Percentiles rank a stretch among this genome's conserved stretches.
These are phyloP conservation scores for Aplochiton taeniatus DNA, from an alignment of 2,797 vertebrate species.

Conservation along the genomic window DNA sequence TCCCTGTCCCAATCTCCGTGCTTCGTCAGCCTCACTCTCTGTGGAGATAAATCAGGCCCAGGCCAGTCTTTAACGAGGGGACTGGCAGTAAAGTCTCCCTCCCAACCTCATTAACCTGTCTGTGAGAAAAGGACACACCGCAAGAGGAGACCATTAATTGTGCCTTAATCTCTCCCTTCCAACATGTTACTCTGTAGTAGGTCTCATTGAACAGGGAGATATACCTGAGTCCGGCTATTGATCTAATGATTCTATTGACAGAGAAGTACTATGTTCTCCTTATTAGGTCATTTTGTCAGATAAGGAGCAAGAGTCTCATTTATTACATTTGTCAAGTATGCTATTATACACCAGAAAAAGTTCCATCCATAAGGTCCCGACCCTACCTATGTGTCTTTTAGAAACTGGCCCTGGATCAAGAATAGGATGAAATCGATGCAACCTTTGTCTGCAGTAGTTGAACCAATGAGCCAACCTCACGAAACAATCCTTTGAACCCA, in stretches of 20 bases:
- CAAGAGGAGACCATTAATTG: constrained; percentile 57
- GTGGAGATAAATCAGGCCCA: constrained; percentile 62
- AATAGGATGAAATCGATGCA: too few relatives aligned
- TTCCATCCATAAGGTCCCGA: too few relatives aligned
- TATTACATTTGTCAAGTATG: too few relatives aligned
- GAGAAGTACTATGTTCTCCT: neutral
- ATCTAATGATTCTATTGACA: constrained; percentile 27
- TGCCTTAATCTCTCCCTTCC: constrained; percentile 58
- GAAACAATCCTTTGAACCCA: too few relatives aligned
- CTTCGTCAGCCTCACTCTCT: constrained; percentile 54
- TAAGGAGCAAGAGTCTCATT: too few relatives aligned
- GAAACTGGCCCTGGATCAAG: too few relatives aligned
- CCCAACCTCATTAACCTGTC: constrained; percentile 71
- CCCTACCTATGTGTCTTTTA: too few relatives aligned
- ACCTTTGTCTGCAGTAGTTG: too few relatives aligned
- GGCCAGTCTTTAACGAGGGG: constrained; percentile 62
- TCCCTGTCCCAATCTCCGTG: constrained; percentile 52
- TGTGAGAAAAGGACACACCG: constrained; percentile 59
- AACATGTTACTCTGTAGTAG: constrained; percentile 40
- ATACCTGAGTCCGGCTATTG: constrained; percentile 32
- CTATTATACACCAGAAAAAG: too few relatives aligned
- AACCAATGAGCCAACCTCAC: too few relatives aligned
- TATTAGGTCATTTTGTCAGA: too few relatives aligned
- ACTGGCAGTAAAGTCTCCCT: constrained; percentile 62
- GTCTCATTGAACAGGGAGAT: constrained; percentile 45